Conservation (phyloP, 2,797 vertebrate species). For the Cossypha niveicapilla region DNA sequence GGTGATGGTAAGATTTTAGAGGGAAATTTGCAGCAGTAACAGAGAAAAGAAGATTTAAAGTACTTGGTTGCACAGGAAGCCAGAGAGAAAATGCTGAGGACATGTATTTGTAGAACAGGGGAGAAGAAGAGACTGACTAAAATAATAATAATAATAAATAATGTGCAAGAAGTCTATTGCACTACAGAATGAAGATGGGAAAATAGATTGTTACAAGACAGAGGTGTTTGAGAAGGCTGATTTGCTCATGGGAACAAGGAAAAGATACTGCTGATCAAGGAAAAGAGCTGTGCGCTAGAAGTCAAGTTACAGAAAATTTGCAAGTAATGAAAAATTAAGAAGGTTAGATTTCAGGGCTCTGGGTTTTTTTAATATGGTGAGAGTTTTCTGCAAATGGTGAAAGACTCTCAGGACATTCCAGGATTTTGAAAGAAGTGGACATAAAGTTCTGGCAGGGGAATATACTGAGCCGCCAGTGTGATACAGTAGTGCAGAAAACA, state of each 20-base stretch:
- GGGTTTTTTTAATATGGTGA: rapidly evolving
- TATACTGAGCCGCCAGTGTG: neutral
- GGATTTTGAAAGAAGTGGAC: neutral
- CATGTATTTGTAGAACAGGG: neutral
- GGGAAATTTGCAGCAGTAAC: neutral
- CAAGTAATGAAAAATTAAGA: neutral
- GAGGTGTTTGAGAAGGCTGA: neutral
- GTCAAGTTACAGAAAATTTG: neutral
- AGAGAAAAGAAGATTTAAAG: neutral
- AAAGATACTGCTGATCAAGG: neutral
- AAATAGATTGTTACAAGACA: neutral
- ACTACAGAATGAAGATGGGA: neutral
- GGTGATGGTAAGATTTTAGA: neutral
- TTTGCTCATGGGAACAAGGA: neutral
- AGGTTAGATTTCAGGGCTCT: neutral
- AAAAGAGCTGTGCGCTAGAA: neutral
- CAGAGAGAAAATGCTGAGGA: neutral
- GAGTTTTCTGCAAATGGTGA: neutral
- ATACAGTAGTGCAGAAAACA: neutral
- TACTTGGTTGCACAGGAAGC: neutral
- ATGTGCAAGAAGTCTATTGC: neutral
- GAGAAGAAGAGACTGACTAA: neutral
- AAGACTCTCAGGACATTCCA: neutral
- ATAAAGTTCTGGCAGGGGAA: neutral
- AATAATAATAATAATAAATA: neutral